These are phyloP conservation scores for Steromphala cineraria DNA, from an alignment of 2,888 invertebrate genomes.

Conservation along the genomic window DNA sequence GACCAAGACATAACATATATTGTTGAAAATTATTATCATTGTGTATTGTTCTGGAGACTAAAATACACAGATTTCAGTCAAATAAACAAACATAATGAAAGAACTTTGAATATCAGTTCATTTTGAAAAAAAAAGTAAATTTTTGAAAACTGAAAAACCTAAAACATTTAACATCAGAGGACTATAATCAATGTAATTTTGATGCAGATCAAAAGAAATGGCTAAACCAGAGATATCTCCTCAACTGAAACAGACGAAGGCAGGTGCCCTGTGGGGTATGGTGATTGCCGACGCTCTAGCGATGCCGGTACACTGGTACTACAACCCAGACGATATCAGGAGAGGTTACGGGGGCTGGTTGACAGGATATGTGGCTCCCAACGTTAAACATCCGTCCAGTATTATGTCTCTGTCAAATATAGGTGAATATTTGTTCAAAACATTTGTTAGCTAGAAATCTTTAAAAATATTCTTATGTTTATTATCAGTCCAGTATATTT, in stretches of 20 bases:
- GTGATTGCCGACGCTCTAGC: conserved; percentile 65
- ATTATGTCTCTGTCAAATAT: conserved; percentile 63
- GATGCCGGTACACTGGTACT: conserved; percentile 73
- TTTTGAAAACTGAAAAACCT: too few relatives aligned
- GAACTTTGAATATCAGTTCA: too few relatives aligned
- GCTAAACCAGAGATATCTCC: conserved; percentile 41
- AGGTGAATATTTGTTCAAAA: conserved; percentile 48
- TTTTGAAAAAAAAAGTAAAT: too few relatives aligned
- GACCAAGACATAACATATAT: too few relatives aligned
- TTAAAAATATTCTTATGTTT: too few relatives aligned
- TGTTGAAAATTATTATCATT: too few relatives aligned
- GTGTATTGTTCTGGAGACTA: too few relatives aligned
- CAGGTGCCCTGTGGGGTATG: conserved; percentile 66
- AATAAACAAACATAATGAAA: too few relatives aligned
- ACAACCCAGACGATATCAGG: conserved; percentile 63
- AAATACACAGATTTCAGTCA: too few relatives aligned
- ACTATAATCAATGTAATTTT: not conserved
- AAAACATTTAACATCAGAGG: too few relatives aligned
- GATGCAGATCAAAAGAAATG: conserved; percentile 31
- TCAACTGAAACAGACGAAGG: conserved; percentile 48
- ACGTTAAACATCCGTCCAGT: conserved; percentile 63
- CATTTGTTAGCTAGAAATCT: too few relatives aligned
- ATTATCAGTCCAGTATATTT: too few relatives aligned
- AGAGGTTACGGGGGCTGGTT: conserved; percentile 62
- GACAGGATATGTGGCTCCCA: conserved; percentile 62